Conservation (phyloP, 2,797 vertebrate genomes). For the Lacerta bilineata region DNA sequence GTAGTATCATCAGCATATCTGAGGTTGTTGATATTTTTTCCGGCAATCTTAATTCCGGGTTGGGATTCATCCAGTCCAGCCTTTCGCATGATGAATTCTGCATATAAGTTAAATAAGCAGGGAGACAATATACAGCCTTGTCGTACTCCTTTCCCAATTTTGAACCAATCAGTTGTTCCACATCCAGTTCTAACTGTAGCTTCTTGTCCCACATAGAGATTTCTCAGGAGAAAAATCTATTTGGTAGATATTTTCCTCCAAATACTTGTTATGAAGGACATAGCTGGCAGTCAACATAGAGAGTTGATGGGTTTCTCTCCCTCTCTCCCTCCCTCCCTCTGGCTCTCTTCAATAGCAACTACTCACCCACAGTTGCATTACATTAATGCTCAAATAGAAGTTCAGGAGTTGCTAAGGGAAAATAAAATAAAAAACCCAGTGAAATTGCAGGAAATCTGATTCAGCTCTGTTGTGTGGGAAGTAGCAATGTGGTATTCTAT, state of each 20-base stretch:
- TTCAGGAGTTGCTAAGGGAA: slow-evolving; percentile 13
- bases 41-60: no score
- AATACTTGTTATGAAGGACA: slow-evolving; percentile 55
- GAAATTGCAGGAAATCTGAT: fast-evolving
- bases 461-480: background rate
- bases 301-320: slow-evolving; percentile 26
- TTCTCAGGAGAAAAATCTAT: slow-evolving; percentile 3
- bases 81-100: no score
- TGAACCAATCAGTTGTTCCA: no score
- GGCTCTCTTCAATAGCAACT: slow-evolving; percentile 22
- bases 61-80: no score
- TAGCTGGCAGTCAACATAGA: slow-evolving; percentile 50
- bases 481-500: background rate
- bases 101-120: no score
- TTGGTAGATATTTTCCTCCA: slow-evolving; percentile 57
- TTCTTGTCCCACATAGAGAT: no score
- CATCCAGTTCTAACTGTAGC: no score
- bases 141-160: no score
- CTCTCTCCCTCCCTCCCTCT: background rate
- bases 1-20: no score
- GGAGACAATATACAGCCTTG: no score
- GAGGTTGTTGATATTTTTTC: no score
- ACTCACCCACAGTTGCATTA: slow-evolving; percentile 2
- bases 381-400: background rate
- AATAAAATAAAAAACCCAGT: slow-evolving; percentile 17